Evolutionary conservation across 2,113 vertebrate genomes (phyloP).

Genomic region (Syngnathus typhle): DNA sequence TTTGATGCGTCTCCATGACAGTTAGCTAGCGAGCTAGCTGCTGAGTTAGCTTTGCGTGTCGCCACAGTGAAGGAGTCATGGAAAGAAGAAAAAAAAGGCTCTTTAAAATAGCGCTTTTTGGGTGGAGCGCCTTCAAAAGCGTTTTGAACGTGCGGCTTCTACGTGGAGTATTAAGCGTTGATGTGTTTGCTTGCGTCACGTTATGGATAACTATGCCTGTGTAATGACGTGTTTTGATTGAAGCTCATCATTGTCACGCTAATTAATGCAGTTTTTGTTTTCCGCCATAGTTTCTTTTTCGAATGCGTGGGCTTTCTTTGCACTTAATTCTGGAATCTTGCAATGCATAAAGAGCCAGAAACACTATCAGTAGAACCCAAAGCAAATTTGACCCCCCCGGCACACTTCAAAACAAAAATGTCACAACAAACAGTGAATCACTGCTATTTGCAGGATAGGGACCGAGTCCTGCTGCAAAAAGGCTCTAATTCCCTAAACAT

Average conservation of each 20-base stretch:
- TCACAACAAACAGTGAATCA: no score
- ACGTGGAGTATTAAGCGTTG: not conserved
- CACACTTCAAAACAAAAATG: no score
- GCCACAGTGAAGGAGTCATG: constrained; percentile 32
- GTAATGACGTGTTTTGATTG: not conserved
- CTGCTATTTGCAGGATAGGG: no score
- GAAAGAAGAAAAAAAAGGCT: constrained; percentile 27
- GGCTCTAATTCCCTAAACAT: no score
- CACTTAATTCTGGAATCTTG: no score
- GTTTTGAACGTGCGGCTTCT: not conserved
- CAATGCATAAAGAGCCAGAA: not conserved
- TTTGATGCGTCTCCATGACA: constrained; percentile 17
- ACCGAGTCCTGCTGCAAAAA: no score
- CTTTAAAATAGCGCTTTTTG: constrained; percentile 22
- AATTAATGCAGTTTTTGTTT: not conserved
- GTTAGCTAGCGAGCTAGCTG: constrained; percentile 38
- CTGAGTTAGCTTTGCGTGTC: constrained; percentile 36
- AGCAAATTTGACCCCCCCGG: no score
- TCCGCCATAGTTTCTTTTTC: not conserved
- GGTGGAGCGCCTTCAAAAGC: not conserved
- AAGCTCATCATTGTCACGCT: not conserved
- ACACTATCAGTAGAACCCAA: not conserved
- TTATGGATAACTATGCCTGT: not conserved
- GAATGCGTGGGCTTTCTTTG: not conserved
- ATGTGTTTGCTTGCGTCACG: not conserved